phyloP scores from a whole-genome alignment of 2,797 vertebrate genomes.

The Brotula barbata region DNA sequence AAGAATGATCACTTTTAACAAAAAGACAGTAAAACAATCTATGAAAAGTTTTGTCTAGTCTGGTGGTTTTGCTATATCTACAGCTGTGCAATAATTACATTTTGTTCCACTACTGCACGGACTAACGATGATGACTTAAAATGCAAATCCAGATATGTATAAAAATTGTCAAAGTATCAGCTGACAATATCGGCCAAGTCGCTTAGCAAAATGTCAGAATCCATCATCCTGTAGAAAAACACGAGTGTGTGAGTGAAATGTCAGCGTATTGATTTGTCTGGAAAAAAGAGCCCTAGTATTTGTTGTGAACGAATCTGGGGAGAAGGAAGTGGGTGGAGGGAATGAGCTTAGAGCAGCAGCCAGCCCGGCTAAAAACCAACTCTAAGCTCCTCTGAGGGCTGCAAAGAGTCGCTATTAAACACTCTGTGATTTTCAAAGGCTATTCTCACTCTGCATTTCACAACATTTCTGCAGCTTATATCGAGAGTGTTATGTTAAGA shows the following conservation, averaged over 20 bases:
- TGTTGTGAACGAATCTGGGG: conserved; percentile 24
- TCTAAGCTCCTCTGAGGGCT: conserved; percentile 49
- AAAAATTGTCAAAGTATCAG: too few relatives aligned
- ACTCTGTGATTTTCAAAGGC: conserved; percentile 27
- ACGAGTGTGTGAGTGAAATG: conserved; percentile 27
- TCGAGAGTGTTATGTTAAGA: not conserved
- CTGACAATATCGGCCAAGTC: too few relatives aligned
- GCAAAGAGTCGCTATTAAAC: conserved; percentile 39
- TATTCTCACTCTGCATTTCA: conserved; percentile 23
- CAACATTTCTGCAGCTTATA: conserved; percentile 40
- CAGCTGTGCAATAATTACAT: too few relatives aligned
- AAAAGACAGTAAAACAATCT: too few relatives aligned
- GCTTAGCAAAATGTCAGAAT: too few relatives aligned
- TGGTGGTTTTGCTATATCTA: too few relatives aligned
- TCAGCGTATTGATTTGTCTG: conserved; percentile 28
- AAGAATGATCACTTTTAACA: too few relatives aligned
- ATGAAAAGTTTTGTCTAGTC: too few relatives aligned
- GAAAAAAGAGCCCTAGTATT: conserved; percentile 27
- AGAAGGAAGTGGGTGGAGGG: conserved; percentile 26
- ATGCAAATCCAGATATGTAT: too few relatives aligned
- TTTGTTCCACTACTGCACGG: too few relatives aligned
- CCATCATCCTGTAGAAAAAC: conserved; percentile 2
- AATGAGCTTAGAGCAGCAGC: conserved; percentile 31
- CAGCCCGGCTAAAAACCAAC: conserved; percentile 17
- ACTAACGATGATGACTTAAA: too few relatives aligned